Evolutionary conservation across 2,797 vertebrate species (phyloP), one percentile per base, ranked within the genome.

Genomic region (Anguilla pacifica): DNA sequence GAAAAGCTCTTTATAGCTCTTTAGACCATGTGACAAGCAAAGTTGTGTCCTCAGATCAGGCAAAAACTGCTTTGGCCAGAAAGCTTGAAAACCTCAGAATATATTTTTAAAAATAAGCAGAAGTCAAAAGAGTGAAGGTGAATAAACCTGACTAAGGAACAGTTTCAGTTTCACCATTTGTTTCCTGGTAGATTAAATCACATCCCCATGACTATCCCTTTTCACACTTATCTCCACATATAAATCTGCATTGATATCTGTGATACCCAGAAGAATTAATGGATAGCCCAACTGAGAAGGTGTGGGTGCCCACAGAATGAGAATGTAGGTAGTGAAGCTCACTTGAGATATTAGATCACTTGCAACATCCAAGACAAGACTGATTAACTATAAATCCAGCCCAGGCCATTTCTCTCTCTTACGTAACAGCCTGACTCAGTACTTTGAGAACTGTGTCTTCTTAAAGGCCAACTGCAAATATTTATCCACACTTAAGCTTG

Each of bases 381-480:
- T 74, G 31, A 74, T 39, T 4, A 35, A 15, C 9, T 10, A 17
- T 15, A 6, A 87, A 83, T 86, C 19, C 64, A 87, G 82, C 81
- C 22, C 64, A 81, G 49, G 59, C 43, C 55, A n/a, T 79, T 86
- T 15, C 43, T 79, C 51, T 59, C 59, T 85, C 82, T 88, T 87
- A 86, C 84, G 57, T 88, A 90, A 88, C 87, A 74, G 81, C 85
- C 86, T 83, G 86, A 88, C 51, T 46, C 82, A 9, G 55, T 51
- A 49, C 46, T 85, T 17, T 53, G 81, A 84, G 82, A 87, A 88
- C 84, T 88, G 87, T 88, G 87, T 92, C 83, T 87, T 88, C 86
- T 87, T 87, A 90, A 91, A 91, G 90, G 88, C 88, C 86, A 72
- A 85, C 70, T 88, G 89, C 83, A 94, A 94, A 94, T 93, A 93